Conservation (phyloP, 2,797 vertebrate species). For the Platyrinchus mystaceus region DNA sequence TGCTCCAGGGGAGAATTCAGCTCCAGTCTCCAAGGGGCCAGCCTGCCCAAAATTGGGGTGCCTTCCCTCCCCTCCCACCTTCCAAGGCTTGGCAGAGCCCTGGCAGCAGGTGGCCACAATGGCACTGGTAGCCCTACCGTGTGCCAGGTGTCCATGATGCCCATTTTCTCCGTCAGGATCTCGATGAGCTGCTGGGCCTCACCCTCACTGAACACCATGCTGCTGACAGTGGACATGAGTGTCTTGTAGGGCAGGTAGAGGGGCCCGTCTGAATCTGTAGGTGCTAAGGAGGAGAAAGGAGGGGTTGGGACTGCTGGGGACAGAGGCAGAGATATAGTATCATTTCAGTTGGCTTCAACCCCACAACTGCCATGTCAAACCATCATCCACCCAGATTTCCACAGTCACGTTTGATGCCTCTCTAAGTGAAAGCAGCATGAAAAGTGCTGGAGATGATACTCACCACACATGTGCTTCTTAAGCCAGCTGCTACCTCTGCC, state of each 20-base stretch:
- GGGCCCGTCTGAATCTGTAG: slow-evolving; percentile 76
- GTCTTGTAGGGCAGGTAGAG: slow-evolving; percentile 90
- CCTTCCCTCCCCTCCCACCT: neutral
- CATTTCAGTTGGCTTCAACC: neutral
- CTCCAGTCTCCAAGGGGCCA: neutral
- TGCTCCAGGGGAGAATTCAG: neutral
- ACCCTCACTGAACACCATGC: slow-evolving; percentile 89
- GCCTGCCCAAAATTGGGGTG: neutral
- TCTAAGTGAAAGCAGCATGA: neutral
- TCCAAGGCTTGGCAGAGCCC: neutral
- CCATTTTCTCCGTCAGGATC: slow-evolving; percentile 89
- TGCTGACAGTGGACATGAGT: slow-evolving; percentile 86
- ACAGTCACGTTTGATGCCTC: neutral
- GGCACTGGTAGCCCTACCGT: slow-evolving; percentile 74
- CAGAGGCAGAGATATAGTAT: rapidly evolving
- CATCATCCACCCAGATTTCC: neutral
- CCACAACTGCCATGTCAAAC: neutral
- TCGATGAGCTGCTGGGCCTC: slow-evolving; percentile 91
- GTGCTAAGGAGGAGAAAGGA: slow-evolving; percentile 22
- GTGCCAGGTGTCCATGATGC: slow-evolving; percentile 89
- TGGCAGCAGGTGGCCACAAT: rapidly evolving
- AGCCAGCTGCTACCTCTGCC: neutral
- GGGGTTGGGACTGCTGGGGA: neutral
- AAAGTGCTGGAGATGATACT: neutral
- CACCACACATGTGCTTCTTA: neutral